Evolutionary conservation across 2,888 invertebrate genomes (phyloP).

Genomic region (Spisula solida): DNA sequence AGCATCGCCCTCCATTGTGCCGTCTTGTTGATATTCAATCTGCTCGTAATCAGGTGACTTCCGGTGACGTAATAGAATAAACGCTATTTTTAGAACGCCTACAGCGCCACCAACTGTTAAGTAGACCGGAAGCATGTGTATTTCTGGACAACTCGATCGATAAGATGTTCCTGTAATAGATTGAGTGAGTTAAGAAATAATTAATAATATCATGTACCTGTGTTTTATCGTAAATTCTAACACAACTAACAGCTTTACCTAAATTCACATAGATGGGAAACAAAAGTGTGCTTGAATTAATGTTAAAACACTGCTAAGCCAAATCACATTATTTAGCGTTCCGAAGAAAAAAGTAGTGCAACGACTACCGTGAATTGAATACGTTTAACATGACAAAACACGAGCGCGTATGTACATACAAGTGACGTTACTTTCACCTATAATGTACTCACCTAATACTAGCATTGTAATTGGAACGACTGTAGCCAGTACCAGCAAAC

Average conservation of each 20-base stretch:
- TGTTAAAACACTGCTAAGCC: neutral
- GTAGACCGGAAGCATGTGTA: conserved; percentile 93
- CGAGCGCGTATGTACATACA: too few species aligned
- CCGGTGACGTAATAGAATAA: conserved; percentile 91
- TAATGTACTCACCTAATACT: conserved; percentile 34
- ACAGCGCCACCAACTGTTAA: conserved; percentile 94
- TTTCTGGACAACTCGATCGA: conserved; percentile 93
- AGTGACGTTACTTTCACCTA: too few species aligned
- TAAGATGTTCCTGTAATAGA: conserved; percentile 92
- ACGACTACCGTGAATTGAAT: too few species aligned
- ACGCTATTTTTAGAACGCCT: conserved; percentile 90
- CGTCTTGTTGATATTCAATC: conserved; percentile 76
- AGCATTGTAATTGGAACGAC: conserved; percentile 41
- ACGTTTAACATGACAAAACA: too few species aligned
- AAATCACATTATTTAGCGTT: too few species aligned
- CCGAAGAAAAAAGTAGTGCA: too few species aligned
- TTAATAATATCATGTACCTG: too few species aligned
- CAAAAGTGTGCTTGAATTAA: neutral
- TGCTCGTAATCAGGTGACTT: conserved; percentile 89
- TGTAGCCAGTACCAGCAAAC: conserved; percentile 16
- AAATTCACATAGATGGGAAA: neutral
- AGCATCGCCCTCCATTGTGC: conserved; percentile 66
- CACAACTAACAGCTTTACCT: too few species aligned
- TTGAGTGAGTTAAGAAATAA: too few species aligned
- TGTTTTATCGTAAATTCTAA: too few species aligned